phyloP scores from a whole-genome alignment of 2,888 invertebrate genomes.

The Aleiodes leptofemur region DNA sequence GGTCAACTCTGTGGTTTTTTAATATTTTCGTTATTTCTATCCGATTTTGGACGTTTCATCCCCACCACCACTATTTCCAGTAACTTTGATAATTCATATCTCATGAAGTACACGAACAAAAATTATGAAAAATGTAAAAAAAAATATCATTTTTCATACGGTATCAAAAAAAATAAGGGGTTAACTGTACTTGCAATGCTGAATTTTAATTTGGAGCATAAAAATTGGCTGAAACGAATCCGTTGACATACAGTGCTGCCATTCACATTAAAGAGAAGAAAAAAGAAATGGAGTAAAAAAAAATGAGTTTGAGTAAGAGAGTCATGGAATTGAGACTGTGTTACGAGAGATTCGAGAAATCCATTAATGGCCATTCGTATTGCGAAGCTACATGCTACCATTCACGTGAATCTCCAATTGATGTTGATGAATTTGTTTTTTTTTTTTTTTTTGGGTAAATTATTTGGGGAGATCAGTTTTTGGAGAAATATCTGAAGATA shows the following conservation, averaged over 20 bases:
- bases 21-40: too few relatives aligned
- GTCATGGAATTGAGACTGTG: conserved; percentile 34
- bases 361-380: conserved; percentile 4
- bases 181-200: not conserved
- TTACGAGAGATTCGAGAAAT: too few relatives aligned
- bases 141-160: too few relatives aligned
- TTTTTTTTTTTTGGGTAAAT: not conserved
- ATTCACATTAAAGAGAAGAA: conserved; percentile 58
- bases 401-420: not conserved
- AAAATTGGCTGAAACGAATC: conserved; percentile 61
- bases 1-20: too few relatives aligned
- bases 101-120: too few relatives aligned
- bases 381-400: conserved; percentile 51
- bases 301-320: conserved; percentile 29
- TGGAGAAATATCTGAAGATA: too few relatives aligned
- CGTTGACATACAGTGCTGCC: conserved; percentile 61
- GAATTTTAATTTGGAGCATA: not conserved
- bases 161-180: too few relatives aligned
- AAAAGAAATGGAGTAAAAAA: conserved; percentile 21
- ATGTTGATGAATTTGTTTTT: conserved; percentile 22
- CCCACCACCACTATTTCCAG: too few relatives aligned
- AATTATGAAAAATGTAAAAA: too few relatives aligned
- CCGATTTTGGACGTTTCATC: too few relatives aligned
- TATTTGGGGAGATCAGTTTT: too few relatives aligned
- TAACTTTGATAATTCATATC: too few relatives aligned